A percentile compares a stretch with the other conserved stretches of the same genome.
These are phyloP conservation scores for Yponomeuta malinellus DNA, from an alignment of 2,888 invertebrate species.

Conservation along the genomic window DNA sequence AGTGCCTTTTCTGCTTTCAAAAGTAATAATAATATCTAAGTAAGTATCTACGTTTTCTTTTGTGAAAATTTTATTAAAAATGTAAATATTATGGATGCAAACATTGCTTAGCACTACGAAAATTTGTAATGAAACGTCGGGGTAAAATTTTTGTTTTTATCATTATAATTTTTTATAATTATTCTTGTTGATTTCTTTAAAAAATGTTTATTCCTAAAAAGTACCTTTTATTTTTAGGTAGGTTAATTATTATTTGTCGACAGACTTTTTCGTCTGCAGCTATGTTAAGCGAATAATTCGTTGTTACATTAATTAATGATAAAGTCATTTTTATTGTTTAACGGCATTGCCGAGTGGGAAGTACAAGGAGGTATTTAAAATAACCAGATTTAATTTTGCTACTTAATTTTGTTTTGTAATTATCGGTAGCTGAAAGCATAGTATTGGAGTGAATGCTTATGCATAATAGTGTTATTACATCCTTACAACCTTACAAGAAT, in stretches of 20 bases:
- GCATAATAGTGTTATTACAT: too few relatives aligned
- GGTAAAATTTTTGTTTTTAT: slow-evolving; percentile 27
- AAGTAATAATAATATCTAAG: neutral
- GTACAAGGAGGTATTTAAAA: slow-evolving; percentile 55
- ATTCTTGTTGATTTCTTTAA: slow-evolving; percentile 62
- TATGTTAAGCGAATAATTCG: slow-evolving; percentile 41
- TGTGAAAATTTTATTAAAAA: too few relatives aligned
- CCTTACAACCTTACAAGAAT: too few relatives aligned
- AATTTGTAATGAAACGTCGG: slow-evolving; percentile 34
- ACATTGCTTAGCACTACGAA: slow-evolving; percentile 31
- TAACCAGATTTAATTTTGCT: slow-evolving; percentile 39
- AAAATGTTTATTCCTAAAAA: slow-evolving; percentile 62
- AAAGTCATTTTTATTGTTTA: slow-evolving; percentile 44
- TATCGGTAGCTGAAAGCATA: slow-evolving; percentile 47
- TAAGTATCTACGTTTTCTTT: neutral
- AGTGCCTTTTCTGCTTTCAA: neutral
- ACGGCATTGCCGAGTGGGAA: slow-evolving; percentile 37
- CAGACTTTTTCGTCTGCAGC: slow-evolving; percentile 47
- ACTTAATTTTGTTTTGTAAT: slow-evolving; percentile 42
- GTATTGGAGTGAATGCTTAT: too few relatives aligned
- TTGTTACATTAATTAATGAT: slow-evolving; percentile 37
- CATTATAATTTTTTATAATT: slow-evolving; percentile 29
- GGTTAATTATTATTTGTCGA: slow-evolving; percentile 41
- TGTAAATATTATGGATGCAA: too few relatives aligned
- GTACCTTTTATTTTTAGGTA: slow-evolving; percentile 46